These are phyloP conservation scores for Cosmorhoe ocellata DNA, from an alignment of 2,888 invertebrate genomes.

Conservation along the genomic window DNA sequence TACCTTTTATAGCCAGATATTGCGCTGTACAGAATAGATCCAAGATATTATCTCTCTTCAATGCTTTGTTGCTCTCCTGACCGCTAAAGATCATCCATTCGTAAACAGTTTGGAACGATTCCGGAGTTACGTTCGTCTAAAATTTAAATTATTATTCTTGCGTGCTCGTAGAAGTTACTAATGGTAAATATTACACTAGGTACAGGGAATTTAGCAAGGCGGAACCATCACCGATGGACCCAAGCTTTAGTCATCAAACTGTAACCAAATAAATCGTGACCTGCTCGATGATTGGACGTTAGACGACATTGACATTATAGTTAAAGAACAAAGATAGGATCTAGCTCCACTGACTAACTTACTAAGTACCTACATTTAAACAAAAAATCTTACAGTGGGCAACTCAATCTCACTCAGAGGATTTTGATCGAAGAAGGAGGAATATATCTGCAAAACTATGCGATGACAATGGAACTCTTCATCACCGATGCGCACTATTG, in stretches of 20 bases:
- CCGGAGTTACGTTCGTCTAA: constrained; percentile 71
- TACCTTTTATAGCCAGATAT: constrained; percentile 86
- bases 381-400: constrained; percentile 53
- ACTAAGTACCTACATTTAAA: too few species aligned
- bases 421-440: constrained; percentile 83
- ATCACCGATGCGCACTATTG: constrained; percentile 84
- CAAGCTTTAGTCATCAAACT: too few species aligned
- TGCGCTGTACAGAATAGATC: constrained; percentile 88
- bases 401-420: constrained; percentile 59
- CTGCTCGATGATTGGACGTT: too few species aligned
- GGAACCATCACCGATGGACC: too few species aligned
- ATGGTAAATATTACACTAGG: too few species aligned
- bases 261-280: too few species aligned
- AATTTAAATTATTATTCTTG: constrained; percentile 2
- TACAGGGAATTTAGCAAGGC: too few species aligned
- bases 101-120: constrained; percentile 88
- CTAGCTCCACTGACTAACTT: too few species aligned
- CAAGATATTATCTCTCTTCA: constrained; percentile 87
- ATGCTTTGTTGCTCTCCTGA: constrained; percentile 83
- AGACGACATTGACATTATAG: too few species aligned
- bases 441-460: constrained; percentile 87
- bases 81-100: constrained; percentile 90
- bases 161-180: too few species aligned
- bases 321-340: too few species aligned
- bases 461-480: constrained; percentile 87